Percentiles rank a stretch among this genome's conserved stretches.
Conservation (phyloP, 2,797 vertebrate genomes). For the Falco cherrug region DNA sequence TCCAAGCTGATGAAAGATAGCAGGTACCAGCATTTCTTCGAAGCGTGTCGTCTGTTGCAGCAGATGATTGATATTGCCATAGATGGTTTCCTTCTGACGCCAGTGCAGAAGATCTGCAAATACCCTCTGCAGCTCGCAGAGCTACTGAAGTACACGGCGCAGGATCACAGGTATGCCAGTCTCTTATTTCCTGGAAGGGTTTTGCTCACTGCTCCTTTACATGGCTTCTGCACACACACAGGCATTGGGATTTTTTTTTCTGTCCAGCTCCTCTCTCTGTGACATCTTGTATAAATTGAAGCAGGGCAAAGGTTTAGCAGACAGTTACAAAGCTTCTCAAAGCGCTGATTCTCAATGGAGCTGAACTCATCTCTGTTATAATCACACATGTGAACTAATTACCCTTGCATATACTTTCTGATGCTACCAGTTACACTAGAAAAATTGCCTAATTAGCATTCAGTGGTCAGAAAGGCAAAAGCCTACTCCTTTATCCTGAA, state of each 20-base stretch:
- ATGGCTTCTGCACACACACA: neutral
- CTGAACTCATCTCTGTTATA: neutral
- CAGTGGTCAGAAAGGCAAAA: neutral
- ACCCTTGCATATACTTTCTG: conserved; percentile 29
- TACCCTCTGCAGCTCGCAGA: conserved; percentile 97
- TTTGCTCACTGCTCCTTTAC: neutral
- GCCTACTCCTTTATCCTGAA: neutral
- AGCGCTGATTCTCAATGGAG: neutral
- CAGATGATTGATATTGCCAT: conserved; percentile 99
- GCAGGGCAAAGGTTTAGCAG: conserved; percentile 15
- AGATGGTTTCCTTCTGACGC: conserved; percentile 95
- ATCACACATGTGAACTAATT: conserved; percentile 52
- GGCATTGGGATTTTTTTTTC: neutral
- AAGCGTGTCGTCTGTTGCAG: conserved; percentile 96
- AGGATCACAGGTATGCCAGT: conserved; percentile 90
- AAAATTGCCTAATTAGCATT: neutral
- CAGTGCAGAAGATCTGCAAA: conserved; percentile 99
- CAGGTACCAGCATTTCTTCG: conserved; percentile 98
- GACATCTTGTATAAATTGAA: neutral
- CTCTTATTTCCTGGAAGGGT: fast-evolving
- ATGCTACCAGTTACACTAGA: neutral
- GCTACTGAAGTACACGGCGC: conserved; percentile 96
- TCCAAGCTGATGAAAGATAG: conserved; percentile 97
- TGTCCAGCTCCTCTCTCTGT: neutral
- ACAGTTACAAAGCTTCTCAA: neutral